Percentiles rank a stretch among this genome's conserved stretches.
These are phyloP conservation scores for Aselliscus stoliczkanus DNA, from an alignment of 2,797 vertebrate genomes.

Conservation along the genomic window DNA sequence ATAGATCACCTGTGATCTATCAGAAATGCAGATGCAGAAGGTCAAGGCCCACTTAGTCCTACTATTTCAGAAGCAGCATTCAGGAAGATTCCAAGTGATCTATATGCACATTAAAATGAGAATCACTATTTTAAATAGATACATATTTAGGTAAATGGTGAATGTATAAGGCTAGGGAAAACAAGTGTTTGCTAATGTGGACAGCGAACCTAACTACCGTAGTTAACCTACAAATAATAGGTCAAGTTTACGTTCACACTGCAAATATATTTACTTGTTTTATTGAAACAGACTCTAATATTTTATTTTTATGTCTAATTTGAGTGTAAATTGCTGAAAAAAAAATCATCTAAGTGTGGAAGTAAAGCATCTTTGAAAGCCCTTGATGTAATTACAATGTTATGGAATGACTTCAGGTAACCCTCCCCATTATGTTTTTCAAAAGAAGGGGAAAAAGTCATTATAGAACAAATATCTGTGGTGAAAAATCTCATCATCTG, in stretches of 20 bases:
- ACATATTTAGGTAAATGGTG: background rate
- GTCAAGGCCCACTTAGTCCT: background rate
- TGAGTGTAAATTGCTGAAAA: slow-evolving; percentile 39
- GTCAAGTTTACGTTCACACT: background rate
- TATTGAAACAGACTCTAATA: background rate
- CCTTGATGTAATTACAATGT: slow-evolving; percentile 39
- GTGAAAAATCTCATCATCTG: slow-evolving; percentile 60
- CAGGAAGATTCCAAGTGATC: background rate
- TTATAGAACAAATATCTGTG: slow-evolving; percentile 16
- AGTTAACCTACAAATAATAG: background rate
- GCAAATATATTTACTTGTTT: background rate
- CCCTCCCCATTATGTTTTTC: background rate
- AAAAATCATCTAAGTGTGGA: background rate
- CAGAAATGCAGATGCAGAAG: background rate
- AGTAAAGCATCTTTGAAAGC: slow-evolving; percentile 23
- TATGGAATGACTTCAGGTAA: slow-evolving; percentile 42
- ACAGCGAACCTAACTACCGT: background rate
- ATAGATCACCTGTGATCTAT: background rate
- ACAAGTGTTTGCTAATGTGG: background rate
- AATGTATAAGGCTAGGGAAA: background rate
- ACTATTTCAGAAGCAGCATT: background rate
- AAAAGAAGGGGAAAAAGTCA: background rate
- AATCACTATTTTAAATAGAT: background rate
- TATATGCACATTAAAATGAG: background rate
- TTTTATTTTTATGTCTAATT: slow-evolving; percentile 16